Conservation (phyloP, 2,113 vertebrate genomes). For the Sinocyclocheilus rhinocerous region DNA sequence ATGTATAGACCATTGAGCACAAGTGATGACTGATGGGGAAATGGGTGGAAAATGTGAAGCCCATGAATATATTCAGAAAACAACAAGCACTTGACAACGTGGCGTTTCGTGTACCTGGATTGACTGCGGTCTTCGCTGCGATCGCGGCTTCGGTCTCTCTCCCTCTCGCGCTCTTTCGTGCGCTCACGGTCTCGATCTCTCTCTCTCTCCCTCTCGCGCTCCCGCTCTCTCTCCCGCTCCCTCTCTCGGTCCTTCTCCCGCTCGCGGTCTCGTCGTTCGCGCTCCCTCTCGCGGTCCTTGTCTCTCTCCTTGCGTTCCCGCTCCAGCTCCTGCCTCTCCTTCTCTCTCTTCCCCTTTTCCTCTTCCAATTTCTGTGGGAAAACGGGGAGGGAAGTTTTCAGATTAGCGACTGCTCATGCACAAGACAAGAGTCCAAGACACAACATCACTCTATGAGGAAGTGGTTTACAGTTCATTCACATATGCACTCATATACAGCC, state of each 20-base stretch:
- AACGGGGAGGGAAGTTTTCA: slow-evolving; percentile 77
- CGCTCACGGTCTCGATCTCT: slow-evolving; percentile 81
- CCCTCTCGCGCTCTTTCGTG: slow-evolving; percentile 81
- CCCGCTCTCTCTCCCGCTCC: slow-evolving; percentile 86
- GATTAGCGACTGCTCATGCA: slow-evolving; percentile 56
- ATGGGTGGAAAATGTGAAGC: not conserved
- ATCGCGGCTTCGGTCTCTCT: slow-evolving; percentile 83
- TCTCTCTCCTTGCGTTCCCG: slow-evolving; percentile 84
- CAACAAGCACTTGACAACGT: not conserved
- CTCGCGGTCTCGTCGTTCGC: slow-evolving; percentile 88
- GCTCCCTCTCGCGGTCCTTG: slow-evolving; percentile 75
- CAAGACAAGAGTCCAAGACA: slow-evolving; percentile 15
- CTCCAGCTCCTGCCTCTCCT: slow-evolving; percentile 92
- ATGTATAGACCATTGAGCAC: too few relatives aligned
- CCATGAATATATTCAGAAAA: too few relatives aligned
- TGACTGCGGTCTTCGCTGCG: slow-evolving; percentile 85
- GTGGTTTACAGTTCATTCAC: slow-evolving; percentile 48
- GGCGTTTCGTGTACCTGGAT: slow-evolving; percentile 81
- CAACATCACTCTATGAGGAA: slow-evolving; percentile 52
- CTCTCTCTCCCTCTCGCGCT: slow-evolving; percentile 76
- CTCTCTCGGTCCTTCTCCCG: slow-evolving; percentile 91
- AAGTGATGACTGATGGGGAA: not conserved
- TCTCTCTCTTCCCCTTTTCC: slow-evolving; percentile 97
- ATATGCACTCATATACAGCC: not conserved
- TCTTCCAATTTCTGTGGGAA: slow-evolving; percentile 99